Conservation (phyloP, 2,888 invertebrate genomes). For the Adineta ricciae region DNA sequence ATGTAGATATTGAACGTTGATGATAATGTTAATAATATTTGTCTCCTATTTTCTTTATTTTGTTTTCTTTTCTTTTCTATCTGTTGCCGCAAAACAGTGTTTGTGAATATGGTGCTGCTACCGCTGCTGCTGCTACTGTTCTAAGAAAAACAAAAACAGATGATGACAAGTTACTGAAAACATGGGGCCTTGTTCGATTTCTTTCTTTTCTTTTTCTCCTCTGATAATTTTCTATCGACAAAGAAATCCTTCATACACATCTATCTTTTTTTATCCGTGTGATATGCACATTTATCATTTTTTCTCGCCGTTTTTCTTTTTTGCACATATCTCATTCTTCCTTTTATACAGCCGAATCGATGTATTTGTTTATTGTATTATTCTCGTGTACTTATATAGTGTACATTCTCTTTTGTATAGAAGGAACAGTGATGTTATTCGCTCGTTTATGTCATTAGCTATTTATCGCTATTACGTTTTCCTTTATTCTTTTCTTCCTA, state of each 20-base stretch:
- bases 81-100: neutral
- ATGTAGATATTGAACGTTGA: neutral
- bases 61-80: no score
- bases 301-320: neutral
- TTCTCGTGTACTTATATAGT: neutral
- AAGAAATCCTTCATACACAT: neutral
- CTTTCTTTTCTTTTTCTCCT: neutral
- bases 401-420: neutral
- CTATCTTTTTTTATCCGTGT: neutral
- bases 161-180: neutral
- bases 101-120: neutral
- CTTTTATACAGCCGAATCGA: neutral
- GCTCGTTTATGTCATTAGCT: neutral
- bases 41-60: neutral
- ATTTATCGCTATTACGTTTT: neutral
- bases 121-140: no score
- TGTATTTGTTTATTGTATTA: conserved; percentile 13
- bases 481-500: neutral
- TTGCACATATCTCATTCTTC: neutral
- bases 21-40: neutral
- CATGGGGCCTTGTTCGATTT: neutral
- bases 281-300: neutral
- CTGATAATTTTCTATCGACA: neutral
- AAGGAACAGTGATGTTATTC: neutral
- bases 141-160: neutral